Evolutionary conservation across 2,113 vertebrate genomes (phyloP), one percentile per base, ranked within the genome.

Genomic region (Chaetops frenatus): DNA sequence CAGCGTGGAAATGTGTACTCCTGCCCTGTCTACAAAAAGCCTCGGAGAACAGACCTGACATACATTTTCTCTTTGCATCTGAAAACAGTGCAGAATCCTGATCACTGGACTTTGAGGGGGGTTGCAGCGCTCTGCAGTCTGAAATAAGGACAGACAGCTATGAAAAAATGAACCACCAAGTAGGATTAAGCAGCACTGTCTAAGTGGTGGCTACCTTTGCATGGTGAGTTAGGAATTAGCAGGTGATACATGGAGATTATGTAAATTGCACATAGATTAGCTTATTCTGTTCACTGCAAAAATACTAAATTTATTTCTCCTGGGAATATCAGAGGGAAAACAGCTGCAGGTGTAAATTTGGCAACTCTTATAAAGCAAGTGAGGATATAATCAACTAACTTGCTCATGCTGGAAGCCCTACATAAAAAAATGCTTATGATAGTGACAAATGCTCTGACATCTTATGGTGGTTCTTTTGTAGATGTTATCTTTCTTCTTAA

Each of bases 11-110:
- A 58, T 23, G 57, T 98, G 21, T 99, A 98, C 90, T 91, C 86
- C 42, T 99, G 98, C 92, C 98, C 98, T 2, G 98, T 99, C 50
- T 99, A 99, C 81, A 99, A 97, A 96, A 99, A 98, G 42, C 98
- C 98, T 10, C 93, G 94, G 4, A 97, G 98, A 47, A 99, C 98
- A n/a, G 98, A 99, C 90, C 97, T 98, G 58, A 98, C 98, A 0
- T 99, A 98, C 93, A 97, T 99, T 95, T 98, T 98, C 96, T 97
- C 96, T 7, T 80, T 99, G 94, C 76, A 92, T 87, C 97, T 98
- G 87, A 97, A 96, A 86, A 98, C 97, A 19, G 35, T 61, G 18
- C 97, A 98, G 93, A 95, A 95, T n/a, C 96, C 98, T 1, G 98
- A 98, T 66, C 98, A 98, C 21, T 99, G 98, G 98, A 98, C 98